phyloP scores from a whole-genome alignment of 2,888 invertebrate species.

The Drosophila cracens region DNA sequence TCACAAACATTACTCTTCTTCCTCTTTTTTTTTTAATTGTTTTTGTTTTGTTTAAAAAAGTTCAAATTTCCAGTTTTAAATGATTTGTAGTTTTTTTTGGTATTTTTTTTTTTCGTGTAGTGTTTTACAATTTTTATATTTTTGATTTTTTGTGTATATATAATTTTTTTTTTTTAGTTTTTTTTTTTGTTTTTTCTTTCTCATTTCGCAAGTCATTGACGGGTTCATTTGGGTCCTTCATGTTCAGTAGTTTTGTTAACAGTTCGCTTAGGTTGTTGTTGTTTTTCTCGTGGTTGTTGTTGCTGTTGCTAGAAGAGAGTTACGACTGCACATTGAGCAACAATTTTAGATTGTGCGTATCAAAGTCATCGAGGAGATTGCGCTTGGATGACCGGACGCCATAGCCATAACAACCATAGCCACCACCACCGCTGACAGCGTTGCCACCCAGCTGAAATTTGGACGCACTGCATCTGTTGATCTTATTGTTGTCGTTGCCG shows the following conservation, averaged over 20 bases:
- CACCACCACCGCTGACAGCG: slow-evolving; percentile 38
- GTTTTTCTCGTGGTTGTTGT: slow-evolving; percentile 47
- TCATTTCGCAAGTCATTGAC: slow-evolving; percentile 63
- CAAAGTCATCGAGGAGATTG: slow-evolving; percentile 85
- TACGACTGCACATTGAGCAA: slow-evolving; percentile 88
- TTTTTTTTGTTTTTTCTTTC: slow-evolving; percentile 34
- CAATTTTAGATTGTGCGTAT: slow-evolving; percentile 88
- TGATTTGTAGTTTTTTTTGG: slow-evolving; percentile 57
- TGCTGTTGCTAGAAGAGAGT: slow-evolving; percentile 51
- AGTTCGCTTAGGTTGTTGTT: slow-evolving; percentile 34
- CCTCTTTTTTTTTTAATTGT: slow-evolving; percentile 33
- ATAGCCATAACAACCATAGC: slow-evolving; percentile 68
- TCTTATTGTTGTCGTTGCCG: not conserved
- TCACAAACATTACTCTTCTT: slow-evolving; percentile 80
- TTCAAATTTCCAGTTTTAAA: slow-evolving; percentile 68
- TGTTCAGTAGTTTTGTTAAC: slow-evolving; percentile 33
- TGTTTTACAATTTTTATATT: slow-evolving; percentile 64
- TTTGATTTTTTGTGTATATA: slow-evolving; percentile 60
- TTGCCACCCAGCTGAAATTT: slow-evolving; percentile 33
- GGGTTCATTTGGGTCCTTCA: slow-evolving; percentile 62
- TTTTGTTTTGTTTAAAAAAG: slow-evolving; percentile 71
- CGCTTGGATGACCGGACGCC: slow-evolving; percentile 82
- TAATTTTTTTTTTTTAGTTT: slow-evolving; percentile 31
- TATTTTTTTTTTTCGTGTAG: slow-evolving; percentile 49
- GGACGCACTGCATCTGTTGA: slow-evolving; percentile 49